Base-by-base conservation (phyloP, 2,797 vertebrate species). In the Rhinogobio ventralis region DNA sequence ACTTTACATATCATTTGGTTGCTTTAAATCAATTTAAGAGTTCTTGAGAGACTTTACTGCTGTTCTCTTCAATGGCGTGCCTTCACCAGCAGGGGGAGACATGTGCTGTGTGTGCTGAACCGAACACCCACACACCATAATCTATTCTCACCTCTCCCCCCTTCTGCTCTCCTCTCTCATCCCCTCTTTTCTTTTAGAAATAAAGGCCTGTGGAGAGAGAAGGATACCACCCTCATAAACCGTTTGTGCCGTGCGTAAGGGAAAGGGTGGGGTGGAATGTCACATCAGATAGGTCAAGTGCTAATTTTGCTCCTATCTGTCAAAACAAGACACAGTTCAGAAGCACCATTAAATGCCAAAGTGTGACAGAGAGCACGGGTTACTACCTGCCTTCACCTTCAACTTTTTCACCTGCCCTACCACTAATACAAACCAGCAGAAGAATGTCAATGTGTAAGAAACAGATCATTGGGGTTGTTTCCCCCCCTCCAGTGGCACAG, bases 31-130 rank as follows among this genome's bases (percentile, higher is more conserved):
- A 23, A 51, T 51, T 15, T 57, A 2, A 42, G 49, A 55, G 42
- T n/a, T 62, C 11, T 74, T 33, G 42, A 60, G 74, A 49, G 57
- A 53, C n/a, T 39, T 25, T 11, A 6, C 36, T 33, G 10, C 11
- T 5, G 10, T 46, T 81, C 23, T 45, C 33, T 7, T 64, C 67
- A 39, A 46, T 85, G 42, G 20, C 42, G 2, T 79, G 39, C 9
- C 42, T 72, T 5, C 30, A 78, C 88, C 91, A 90, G 90, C 75
- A 92, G 91, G 90, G 89, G 91, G 90, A 84, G 88, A 86, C 87
- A 86, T 89, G 87, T 89, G 87, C 88, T 90, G 57, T 69, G 75
- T 77, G 64, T 85, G 74, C 81, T 69, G 49, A 53, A 72, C 45
- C 36, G 28, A 71, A 62, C 60, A 55, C 25, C 36, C 62, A 78